A percentile compares a stretch with the other conserved stretches of the same genome.
phyloP scores from a whole-genome alignment of 2,888 invertebrate genomes.

The Pheosia tremula region DNA sequence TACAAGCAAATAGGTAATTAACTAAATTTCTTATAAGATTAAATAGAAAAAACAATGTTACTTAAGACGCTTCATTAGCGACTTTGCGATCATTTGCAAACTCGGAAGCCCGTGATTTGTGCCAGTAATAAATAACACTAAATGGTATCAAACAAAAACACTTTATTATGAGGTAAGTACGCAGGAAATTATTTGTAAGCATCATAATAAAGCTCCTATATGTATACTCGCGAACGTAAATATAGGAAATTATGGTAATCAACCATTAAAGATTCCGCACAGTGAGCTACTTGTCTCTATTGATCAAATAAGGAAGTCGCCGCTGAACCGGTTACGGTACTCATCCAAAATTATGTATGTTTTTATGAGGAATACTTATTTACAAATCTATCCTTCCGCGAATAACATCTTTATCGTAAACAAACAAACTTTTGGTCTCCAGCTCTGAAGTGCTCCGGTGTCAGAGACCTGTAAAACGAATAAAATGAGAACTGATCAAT shows the following conservation, averaged over 20 bases:
- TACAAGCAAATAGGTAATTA: too few species aligned
- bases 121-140: too few species aligned
- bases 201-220: not conserved
- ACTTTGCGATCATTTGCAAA: too few species aligned
- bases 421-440: not conserved
- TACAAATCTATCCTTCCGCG: too few species aligned
- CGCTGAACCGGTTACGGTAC: not conserved
- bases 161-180: not conserved
- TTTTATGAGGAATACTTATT: not conserved
- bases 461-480: too few species aligned
- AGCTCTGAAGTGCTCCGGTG: too few species aligned
- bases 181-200: not conserved
- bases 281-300: not conserved
- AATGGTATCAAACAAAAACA: too few species aligned
- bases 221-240: not conserved
- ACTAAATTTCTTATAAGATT: too few species aligned
- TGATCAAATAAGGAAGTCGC: not conserved
- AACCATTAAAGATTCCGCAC: conserved; percentile 1
- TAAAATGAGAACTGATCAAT: too few species aligned
- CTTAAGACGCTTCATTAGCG: too few species aligned
- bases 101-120: too few species aligned
- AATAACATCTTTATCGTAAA: not conserved
- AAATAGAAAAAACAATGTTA: too few species aligned
- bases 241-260: not conserved
- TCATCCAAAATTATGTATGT: not conserved